Evolutionary conservation across 2,113 vertebrate genomes (phyloP), one percentile per base, ranked within the genome.

Genomic region (Chlamydotis undulata): DNA sequence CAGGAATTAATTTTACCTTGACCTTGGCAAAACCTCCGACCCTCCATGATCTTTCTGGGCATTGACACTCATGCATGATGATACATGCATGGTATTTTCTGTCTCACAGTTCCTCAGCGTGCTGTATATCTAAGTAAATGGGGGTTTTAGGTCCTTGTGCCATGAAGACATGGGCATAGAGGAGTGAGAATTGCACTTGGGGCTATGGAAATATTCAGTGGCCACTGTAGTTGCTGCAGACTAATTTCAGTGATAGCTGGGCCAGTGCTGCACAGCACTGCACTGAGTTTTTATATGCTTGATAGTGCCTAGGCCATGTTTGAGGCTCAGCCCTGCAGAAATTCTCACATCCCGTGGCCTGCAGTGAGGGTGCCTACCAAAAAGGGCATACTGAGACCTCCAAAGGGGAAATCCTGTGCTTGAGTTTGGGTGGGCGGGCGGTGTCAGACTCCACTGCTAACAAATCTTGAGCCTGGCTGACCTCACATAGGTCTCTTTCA

Each of bases 371-470:
- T 83, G 9, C 47, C 31, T 88, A 35, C 39, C 19, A 28, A 28
- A 37, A 87, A 61, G 10, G 12, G 10, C 19, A 79, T 49, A 9
- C n/a, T 2, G 5, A 28, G 65, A 35, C 29, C 47, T 71, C 56
- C 52, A 55, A 57, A 64, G 33, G 25, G 22, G 29, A 60, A 52
- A 35, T 61, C 28, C 49, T 33, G 14, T 0, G 0, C 37, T 73
- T 52, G n/a, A 55, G 22, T 24, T n/a, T 71, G 14, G 12, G 4
- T 14, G 5, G 2, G 1, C 1, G 1, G 11, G 12, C 5, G 4
- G 14, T 60, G 18, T 45, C 47, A 49, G 43, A 13, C 23, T 21
- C 37, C 19, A 3, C 3, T 59, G 19, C 41, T 83, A 55, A 57
- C 6, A 83, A 23, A 35, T 21, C 23, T 25, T 29, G 21, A 6